Evolutionary conservation across 2,888 invertebrate genomes (phyloP).

Genomic region (Exocentrus adspersus): DNA sequence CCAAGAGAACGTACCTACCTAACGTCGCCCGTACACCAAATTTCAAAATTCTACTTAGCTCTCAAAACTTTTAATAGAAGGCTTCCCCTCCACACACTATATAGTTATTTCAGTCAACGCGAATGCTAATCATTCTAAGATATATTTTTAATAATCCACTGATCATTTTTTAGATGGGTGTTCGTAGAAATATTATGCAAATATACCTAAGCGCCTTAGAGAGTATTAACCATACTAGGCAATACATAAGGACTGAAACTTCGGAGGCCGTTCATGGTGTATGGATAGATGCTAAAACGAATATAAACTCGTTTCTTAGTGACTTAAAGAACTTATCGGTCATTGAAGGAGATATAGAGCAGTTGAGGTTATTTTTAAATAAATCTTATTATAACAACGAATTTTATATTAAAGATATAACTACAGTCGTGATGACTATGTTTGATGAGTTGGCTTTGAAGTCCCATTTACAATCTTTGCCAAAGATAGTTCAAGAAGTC

Average conservation of each 20-base stretch:
- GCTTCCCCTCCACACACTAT: no score
- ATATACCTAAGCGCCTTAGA: constrained; percentile 66
- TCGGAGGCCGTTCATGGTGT: constrained; percentile 74
- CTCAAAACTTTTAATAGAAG: no score
- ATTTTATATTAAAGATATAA: constrained; percentile 83
- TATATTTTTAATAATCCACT: background rate
- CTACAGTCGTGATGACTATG: constrained; percentile 74
- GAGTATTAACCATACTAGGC: constrained; percentile 72
- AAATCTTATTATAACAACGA: constrained; percentile 83
- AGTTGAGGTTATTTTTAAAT: constrained; percentile 76
- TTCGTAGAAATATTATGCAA: constrained; percentile 62
- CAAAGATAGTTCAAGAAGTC: constrained; percentile 82
- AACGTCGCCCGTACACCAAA: no score
- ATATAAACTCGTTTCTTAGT: constrained; percentile 74
- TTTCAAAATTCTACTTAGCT: no score
- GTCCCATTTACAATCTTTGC: constrained; percentile 80
- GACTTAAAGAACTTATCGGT: constrained; percentile 78
- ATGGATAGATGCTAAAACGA: constrained; percentile 80
- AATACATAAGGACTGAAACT: constrained; percentile 76
- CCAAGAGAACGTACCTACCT: no score
- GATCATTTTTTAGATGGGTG: constrained; percentile 60
- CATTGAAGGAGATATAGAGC: constrained; percentile 77
- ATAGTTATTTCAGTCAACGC: background rate
- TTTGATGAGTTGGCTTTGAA: constrained; percentile 82
- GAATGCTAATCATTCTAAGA: no score